These are phyloP conservation scores for Vespertilio murinus DNA, from an alignment of 2,797 vertebrate species.

Conservation along the genomic window DNA sequence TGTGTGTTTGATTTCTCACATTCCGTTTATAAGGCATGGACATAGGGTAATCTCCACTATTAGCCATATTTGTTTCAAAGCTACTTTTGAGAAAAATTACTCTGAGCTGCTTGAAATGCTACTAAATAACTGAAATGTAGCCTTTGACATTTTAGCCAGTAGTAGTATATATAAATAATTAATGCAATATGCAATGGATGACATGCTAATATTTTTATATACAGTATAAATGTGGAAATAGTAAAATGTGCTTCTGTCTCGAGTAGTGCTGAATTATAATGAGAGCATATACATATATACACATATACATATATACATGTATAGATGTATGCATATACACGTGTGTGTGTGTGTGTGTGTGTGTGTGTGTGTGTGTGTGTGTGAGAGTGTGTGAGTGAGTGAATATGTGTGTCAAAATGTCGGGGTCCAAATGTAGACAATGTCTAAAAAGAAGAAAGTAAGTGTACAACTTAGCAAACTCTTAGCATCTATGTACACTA, in stretches of 20 bases:
- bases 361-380: not conserved
- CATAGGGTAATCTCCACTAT: not conserved
- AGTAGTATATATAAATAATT: not conserved
- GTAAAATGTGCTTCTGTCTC: not conserved
- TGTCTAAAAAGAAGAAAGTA: not conserved
- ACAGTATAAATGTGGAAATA: not conserved
- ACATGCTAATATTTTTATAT: not conserved
- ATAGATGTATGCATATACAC: too few relatives aligned
- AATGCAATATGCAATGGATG: not conserved
- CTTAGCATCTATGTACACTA: not conserved
- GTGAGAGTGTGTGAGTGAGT: too few relatives aligned
- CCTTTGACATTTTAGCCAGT: not conserved
- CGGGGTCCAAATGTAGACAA: not conserved
- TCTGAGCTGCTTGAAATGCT: not conserved
- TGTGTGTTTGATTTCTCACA: not conserved
- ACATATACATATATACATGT: too few relatives aligned
- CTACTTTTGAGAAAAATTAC: not conserved
- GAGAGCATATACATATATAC: not conserved
- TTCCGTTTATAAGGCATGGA: not conserved
- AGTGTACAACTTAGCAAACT: not conserved
- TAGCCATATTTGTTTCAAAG: conserved; percentile 23
- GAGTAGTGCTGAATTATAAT: not conserved
- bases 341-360: too few relatives aligned
- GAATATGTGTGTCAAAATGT: not conserved
- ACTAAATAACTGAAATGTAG: not conserved